phyloP scores from a whole-genome alignment of 1,140 invertebrate species.

The Pentalonia nigronervosa region DNA sequence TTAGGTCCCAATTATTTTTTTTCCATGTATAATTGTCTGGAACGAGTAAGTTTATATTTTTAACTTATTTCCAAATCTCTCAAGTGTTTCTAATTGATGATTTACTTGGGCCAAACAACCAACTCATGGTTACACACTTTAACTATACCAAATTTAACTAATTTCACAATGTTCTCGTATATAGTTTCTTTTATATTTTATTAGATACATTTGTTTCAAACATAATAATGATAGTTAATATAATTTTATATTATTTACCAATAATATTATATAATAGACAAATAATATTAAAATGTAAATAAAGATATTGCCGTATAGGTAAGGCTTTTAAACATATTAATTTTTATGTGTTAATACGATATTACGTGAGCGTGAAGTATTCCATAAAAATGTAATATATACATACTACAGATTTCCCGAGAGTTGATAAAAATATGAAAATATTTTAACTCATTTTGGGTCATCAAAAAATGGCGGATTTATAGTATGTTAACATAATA shows the following conservation, averaged over 20 bases:
- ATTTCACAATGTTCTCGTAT: background rate
- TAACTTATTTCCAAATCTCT: constrained; percentile 25
- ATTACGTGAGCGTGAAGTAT: background rate
- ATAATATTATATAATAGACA: background rate
- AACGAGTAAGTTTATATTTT: constrained; percentile 16
- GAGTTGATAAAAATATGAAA: background rate
- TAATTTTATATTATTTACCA: background rate
- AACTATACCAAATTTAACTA: constrained; percentile 11
- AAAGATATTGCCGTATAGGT: background rate
- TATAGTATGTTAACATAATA: background rate
- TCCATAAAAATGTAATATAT: background rate
- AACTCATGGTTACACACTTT: background rate
- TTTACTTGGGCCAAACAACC: background rate
- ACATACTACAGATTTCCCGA: background rate
- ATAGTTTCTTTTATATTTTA: background rate
- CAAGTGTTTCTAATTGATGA: constrained; percentile 47
- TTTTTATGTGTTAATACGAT: background rate
- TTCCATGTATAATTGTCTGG: constrained; percentile 5
- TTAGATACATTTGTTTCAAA: background rate
- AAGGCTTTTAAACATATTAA: background rate
- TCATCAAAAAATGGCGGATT: background rate
- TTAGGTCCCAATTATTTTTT: constrained; percentile 30
- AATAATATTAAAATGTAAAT: background rate
- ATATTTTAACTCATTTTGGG: background rate
- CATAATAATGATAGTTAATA: background rate